Conservation (phyloP, 1,140 invertebrate species). For the Nomia melanderi region DNA sequence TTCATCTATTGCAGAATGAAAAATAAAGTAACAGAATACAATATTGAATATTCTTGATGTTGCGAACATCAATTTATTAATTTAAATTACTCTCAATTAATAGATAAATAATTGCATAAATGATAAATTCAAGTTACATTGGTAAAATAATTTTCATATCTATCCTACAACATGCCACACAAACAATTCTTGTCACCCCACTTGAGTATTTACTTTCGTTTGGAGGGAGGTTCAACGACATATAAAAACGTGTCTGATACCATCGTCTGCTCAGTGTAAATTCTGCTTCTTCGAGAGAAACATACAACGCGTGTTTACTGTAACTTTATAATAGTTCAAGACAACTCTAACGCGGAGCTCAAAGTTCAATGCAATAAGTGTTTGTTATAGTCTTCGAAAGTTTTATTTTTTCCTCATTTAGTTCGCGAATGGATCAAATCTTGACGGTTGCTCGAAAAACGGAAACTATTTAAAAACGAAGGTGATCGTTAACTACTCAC, state of each 20-base stretch:
- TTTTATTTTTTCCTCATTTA: not conserved
- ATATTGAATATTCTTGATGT: no score
- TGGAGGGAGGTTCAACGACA: conserved; percentile 20
- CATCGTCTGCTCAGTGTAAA: conserved; percentile 21
- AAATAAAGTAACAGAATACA: no score
- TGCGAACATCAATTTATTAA: no score
- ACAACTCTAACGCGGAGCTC: not conserved
- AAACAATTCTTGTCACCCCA: conserved; percentile 11
- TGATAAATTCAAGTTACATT: not conserved
- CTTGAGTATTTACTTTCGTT: not conserved
- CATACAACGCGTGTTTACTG: conserved; percentile 10
- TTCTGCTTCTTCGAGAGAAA: conserved; percentile 13
- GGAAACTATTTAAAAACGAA: not conserved
- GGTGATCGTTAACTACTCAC: not conserved
- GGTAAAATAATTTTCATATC: not conserved
- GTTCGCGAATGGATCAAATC: not conserved
- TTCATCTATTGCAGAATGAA: no score
- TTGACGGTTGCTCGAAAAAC: not conserved
- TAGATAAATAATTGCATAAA: not conserved
- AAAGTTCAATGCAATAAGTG: conserved; percentile 30
- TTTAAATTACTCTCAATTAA: no score
- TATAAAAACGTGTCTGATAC: conserved; percentile 52
- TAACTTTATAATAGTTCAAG: conserved; percentile 24
- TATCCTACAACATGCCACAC: not conserved
- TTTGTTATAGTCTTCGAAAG: not conserved